Evolutionary conservation across 23 tunicate genomes (phyloP).

Genomic region (Diplosoma virens): DNA sequence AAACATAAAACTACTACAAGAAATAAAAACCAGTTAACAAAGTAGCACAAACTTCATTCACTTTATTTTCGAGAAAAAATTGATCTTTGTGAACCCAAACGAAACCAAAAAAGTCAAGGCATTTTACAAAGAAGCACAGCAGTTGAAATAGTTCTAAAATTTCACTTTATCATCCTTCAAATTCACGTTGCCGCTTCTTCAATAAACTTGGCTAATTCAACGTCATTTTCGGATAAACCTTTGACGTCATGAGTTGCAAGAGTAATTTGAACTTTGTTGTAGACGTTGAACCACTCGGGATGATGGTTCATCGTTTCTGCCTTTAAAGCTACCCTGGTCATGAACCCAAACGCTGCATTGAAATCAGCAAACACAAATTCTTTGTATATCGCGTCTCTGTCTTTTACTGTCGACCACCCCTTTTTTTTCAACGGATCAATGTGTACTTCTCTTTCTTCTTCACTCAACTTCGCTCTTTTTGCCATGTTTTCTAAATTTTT

Average conservation of each 20-base stretch:
- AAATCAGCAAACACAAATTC: slow-evolving; percentile 75
- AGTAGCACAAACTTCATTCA: no score
- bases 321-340: slow-evolving; percentile 84
- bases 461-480: slow-evolving; percentile 56
- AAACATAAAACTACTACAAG: no score
- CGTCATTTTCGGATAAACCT: slow-evolving; percentile 81
- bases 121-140: no score
- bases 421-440: slow-evolving; percentile 10
- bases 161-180: no score
- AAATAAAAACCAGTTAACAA: no score
- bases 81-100: no score
- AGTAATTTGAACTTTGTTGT: slow-evolving; percentile 91
- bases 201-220: slow-evolving; percentile 78
- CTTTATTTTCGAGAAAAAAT: no score
- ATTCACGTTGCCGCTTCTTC: slow-evolving; percentile 34
- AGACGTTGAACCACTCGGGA: slow-evolving; percentile 98
- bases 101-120: no score
- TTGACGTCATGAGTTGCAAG: slow-evolving; percentile 90
- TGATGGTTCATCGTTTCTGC: slow-evolving; percentile 94
- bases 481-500: no score
- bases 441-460: slow-evolving; percentile 40
- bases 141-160: no score
- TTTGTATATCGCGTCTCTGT: slow-evolving; percentile 79
- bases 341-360: slow-evolving; percentile 90
- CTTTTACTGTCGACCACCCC: slow-evolving; percentile 52